Conservation (phyloP, 2,797 vertebrate species). For the Semotilus atromaculatus region DNA sequence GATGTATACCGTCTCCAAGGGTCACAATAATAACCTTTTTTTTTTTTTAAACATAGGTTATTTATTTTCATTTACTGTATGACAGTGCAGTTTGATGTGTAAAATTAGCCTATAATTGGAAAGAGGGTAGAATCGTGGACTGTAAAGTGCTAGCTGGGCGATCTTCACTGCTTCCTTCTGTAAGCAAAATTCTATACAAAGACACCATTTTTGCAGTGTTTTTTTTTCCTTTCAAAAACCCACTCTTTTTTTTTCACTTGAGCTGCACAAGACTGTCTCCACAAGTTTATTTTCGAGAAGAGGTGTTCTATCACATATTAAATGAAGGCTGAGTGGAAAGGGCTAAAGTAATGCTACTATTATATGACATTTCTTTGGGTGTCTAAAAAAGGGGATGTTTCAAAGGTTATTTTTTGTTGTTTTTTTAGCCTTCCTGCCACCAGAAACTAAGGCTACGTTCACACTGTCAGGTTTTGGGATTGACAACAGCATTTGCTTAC, state of each 20-base stretch:
- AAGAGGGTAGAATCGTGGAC: conserved; percentile 48
- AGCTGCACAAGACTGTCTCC: conserved; percentile 4
- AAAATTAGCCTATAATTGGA: conserved; percentile 66
- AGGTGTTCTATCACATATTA: neutral
- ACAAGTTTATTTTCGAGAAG: neutral
- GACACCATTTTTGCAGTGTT: conserved; percentile 36
- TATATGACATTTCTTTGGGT: neutral
- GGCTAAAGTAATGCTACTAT: neutral
- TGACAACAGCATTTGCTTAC: neutral
- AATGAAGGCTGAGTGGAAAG: neutral
- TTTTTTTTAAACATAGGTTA: conserved; percentile 62
- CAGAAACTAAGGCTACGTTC: neutral
- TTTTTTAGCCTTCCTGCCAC: neutral
- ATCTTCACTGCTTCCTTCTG: conserved; percentile 85
- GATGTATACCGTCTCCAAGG: conserved; percentile 68
- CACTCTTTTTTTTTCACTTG: neutral
- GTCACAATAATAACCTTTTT: conserved; percentile 70
- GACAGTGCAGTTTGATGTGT: conserved; percentile 67
- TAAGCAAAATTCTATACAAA: conserved; percentile 75
- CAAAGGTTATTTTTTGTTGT: neutral
- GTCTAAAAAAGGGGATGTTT: neutral
- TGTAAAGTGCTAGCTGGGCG: conserved; percentile 69
- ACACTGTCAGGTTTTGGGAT: neutral
- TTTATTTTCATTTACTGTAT: conserved; percentile 68
- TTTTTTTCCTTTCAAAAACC: neutral